Percentiles rank a stretch among this genome's conserved stretches.
Conservation (phyloP, 1,140 invertebrate genomes). For the Amphibalanus amphitrite region DNA sequence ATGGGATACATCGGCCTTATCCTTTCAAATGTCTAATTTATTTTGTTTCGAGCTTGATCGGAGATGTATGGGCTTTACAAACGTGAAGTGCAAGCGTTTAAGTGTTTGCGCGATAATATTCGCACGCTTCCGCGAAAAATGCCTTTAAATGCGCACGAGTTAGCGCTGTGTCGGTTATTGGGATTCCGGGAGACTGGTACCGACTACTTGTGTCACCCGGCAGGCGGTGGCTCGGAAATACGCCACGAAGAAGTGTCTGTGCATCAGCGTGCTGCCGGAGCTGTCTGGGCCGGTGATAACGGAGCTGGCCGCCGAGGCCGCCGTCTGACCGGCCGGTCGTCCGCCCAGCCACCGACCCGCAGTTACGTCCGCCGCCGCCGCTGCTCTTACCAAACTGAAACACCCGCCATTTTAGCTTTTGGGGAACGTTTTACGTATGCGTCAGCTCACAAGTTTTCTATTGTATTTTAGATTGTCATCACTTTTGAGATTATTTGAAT, state of each 20-base stretch:
- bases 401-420: not conserved
- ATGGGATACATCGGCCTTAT: too few species aligned
- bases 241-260: slow-evolving; percentile 6
- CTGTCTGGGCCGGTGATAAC: slow-evolving; percentile 6
- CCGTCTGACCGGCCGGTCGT: not conserved
- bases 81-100: too few species aligned
- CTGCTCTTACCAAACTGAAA: not conserved
- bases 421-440: not conserved
- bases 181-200: too few species aligned
- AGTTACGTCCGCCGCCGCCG: not conserved
- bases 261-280: slow-evolving; percentile 11
- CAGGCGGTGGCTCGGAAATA: slow-evolving; percentile 13
- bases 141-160: too few species aligned
- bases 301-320: slow-evolving; percentile 12
- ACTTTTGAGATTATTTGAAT: not conserved
- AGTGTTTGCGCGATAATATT: too few species aligned
- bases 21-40: too few species aligned
- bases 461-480: not conserved
- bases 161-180: too few species aligned
- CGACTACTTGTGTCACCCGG: too few species aligned
- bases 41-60: too few species aligned
- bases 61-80: too few species aligned
- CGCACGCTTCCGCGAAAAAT: too few species aligned
- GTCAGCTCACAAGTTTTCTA: not conserved
- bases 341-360: not conserved